A percentile compares a stretch with the other conserved stretches of the same genome.
Evolutionary conservation across 1,140 invertebrate species (phyloP).

Genomic region (Gonioctena quinquepunctata): DNA sequence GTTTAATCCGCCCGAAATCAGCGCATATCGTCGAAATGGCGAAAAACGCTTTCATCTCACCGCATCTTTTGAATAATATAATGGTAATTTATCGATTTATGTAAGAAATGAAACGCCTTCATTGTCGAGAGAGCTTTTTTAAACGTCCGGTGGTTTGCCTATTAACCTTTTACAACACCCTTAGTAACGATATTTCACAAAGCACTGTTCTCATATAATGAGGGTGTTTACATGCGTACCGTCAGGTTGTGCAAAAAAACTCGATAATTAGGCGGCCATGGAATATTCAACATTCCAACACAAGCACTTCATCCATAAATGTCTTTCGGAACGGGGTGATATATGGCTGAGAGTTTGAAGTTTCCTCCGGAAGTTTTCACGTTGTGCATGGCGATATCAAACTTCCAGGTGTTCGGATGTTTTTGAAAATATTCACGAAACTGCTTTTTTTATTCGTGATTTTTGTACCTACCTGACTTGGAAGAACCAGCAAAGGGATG

Average conservation of each 20-base stretch:
- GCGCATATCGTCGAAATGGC: background rate
- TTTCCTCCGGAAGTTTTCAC: no score
- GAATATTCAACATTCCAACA: constrained; percentile 6
- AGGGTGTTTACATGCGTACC: constrained; percentile 41
- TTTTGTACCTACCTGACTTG: no score
- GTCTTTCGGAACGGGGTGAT: background rate
- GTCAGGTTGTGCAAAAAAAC: constrained; percentile 26
- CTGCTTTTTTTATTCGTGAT: no score
- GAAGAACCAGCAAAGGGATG: no score
- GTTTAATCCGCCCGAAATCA: background rate
- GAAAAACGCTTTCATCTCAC: background rate
- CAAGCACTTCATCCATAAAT: constrained; percentile 24
- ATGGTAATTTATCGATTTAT: constrained; percentile 13
- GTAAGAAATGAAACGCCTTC: constrained; percentile 25
- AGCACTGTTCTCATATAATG: constrained; percentile 34
- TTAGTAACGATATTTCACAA: constrained; percentile 35
- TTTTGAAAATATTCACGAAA: no score
- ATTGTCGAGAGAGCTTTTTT: constrained; percentile 29
- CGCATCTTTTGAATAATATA: constrained; percentile 2
- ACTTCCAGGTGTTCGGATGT: no score
- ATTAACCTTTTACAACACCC: constrained; percentile 40
- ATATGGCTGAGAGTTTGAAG: no score
- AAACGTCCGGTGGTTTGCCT: constrained; percentile 33
- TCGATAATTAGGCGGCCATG: constrained; percentile 31
- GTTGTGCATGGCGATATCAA: no score